These are phyloP conservation scores for Hemicrepidius hirtus DNA, from an alignment of 2,888 invertebrate genomes.

Conservation along the genomic window DNA sequence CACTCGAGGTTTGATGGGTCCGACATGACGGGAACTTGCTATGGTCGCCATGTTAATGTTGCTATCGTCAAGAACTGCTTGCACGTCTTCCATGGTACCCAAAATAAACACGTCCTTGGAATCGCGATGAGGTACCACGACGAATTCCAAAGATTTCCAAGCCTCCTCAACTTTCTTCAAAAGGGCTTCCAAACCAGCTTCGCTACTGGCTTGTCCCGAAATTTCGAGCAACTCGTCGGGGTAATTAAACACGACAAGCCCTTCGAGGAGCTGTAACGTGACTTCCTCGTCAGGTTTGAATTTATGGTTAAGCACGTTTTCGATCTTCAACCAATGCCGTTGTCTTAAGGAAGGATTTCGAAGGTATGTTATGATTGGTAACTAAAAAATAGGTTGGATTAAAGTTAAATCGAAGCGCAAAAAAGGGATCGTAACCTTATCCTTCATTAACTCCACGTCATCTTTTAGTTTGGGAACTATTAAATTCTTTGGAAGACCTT, in stretches of 20 bases:
- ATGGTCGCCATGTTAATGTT: slow-evolving; percentile 92
- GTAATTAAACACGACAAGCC: slow-evolving; percentile 83
- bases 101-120: slow-evolving; percentile 88
- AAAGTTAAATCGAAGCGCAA: no score
- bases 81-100: slow-evolving; percentile 90
- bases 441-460: slow-evolving; percentile 86
- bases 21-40: slow-evolving; percentile 89
- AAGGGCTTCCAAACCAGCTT: slow-evolving; percentile 86
- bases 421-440: slow-evolving; percentile 75
- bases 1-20: slow-evolving; percentile 87
- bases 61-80: slow-evolving; percentile 87
- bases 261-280: slow-evolving; percentile 81
- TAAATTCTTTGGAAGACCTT: slow-evolving; percentile 87
- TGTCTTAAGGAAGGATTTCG: slow-evolving; percentile 85
- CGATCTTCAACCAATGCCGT: slow-evolving; percentile 91
- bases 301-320: slow-evolving; percentile 82
- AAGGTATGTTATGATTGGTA: slow-evolving; percentile 87
- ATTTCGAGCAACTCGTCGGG: slow-evolving; percentile 87
- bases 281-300: slow-evolving; percentile 81
- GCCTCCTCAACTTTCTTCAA: slow-evolving; percentile 89
- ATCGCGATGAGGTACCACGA: slow-evolving; percentile 86
- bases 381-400: slow-evolving; percentile 66
- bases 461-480: slow-evolving; percentile 85
- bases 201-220: slow-evolving; percentile 91
- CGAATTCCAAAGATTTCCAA: slow-evolving; percentile 88